Evolutionary conservation across 2,113 vertebrate genomes (phyloP).

Genomic region (Centropristis striata): DNA sequence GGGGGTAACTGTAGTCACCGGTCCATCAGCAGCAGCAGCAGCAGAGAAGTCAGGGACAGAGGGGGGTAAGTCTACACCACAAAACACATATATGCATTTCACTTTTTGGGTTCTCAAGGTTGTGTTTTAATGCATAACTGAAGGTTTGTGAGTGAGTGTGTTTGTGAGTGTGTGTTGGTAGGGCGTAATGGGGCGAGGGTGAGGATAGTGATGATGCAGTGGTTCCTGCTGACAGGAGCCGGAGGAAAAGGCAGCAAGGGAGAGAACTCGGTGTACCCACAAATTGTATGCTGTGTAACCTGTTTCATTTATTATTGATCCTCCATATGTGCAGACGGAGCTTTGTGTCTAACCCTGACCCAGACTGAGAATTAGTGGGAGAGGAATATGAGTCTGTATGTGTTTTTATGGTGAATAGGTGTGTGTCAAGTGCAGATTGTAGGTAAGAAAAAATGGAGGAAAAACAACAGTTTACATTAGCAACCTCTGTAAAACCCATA

Average conservation of each 20-base stretch:
- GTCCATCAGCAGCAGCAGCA: slow-evolving; percentile 61
- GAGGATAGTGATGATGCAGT: slow-evolving; percentile 57
- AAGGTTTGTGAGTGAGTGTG: background rate
- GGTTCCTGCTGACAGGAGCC: slow-evolving; percentile 33
- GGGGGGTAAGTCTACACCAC: slow-evolving; percentile 68
- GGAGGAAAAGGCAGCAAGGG: slow-evolving; percentile 24
- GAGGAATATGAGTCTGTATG: background rate
- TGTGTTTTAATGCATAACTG: background rate
- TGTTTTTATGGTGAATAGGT: background rate
- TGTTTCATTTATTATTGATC: slow-evolving; percentile 73
- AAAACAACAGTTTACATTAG: background rate
- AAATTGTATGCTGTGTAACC: slow-evolving; percentile 11
- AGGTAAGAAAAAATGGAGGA: background rate
- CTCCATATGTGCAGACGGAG: slow-evolving; percentile 28
- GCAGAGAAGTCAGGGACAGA: slow-evolving; percentile 54
- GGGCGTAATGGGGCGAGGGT: slow-evolving; percentile 47
- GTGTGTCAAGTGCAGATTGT: background rate
- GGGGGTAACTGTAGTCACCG: slow-evolving; percentile 62
- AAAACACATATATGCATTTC: background rate
- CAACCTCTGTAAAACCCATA: background rate
- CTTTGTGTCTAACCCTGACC: slow-evolving; percentile 47
- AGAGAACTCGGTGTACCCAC: slow-evolving; percentile 54
- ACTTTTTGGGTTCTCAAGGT: background rate
- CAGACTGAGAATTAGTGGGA: background rate
- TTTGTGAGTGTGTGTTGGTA: background rate